Evolutionary conservation across 1,140 invertebrate species (phyloP).

Genomic region (Rhopalosiphum maidis): DNA sequence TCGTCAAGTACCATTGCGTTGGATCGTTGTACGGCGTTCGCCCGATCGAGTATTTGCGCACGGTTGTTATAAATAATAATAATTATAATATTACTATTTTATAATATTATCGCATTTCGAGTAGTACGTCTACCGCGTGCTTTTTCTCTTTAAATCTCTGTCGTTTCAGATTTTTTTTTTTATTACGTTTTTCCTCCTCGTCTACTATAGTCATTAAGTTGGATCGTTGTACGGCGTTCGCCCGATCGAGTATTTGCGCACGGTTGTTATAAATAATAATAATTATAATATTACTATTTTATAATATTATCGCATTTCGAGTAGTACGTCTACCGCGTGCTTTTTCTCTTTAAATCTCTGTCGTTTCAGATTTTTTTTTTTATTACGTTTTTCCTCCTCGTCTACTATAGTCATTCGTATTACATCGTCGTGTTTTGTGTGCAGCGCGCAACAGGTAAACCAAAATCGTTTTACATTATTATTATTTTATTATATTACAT

Average conservation of each 20-base stretch:
- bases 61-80: neutral
- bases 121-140: neutral
- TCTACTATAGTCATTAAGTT: neutral
- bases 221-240: neutral
- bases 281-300: too few species aligned
- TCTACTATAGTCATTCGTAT: neutral
- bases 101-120: too few species aligned
- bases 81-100: too few species aligned
- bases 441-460: neutral
- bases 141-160: neutral
- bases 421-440: neutral
- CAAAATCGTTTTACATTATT: neutral
- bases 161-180: neutral
- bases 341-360: neutral
- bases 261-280: neutral
- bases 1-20: neutral
- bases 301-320: too few species aligned
- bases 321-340: neutral
- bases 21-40: neutral
- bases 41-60: too few species aligned
- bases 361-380: neutral
- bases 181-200: too few species aligned
- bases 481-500: neutral
- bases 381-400: too few species aligned
- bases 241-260: too few species aligned